Evolutionary conservation across 2,888 invertebrate genomes (phyloP).

Genomic region (Blera fallax): DNA sequence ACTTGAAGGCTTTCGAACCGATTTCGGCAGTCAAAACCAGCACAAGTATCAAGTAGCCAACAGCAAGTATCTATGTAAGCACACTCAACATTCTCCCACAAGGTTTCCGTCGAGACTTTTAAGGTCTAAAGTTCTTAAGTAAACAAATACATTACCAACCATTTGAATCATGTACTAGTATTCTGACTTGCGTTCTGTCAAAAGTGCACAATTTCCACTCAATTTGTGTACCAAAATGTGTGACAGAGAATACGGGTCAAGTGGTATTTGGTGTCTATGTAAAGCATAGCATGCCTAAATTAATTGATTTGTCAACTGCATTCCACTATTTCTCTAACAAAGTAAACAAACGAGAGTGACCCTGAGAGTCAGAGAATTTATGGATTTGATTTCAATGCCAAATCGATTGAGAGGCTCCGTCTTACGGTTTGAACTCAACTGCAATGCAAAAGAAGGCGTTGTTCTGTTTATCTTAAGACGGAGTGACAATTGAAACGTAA

Average conservation of each 20-base stretch:
- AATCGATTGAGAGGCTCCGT: background rate
- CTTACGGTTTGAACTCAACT: background rate
- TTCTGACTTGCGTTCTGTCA: background rate
- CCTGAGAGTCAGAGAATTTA: background rate
- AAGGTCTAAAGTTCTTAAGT: slow-evolving; percentile 11
- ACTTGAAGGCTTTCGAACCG: no score
- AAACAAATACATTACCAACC: slow-evolving; percentile 9
- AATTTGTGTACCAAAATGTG: slow-evolving; percentile 7
- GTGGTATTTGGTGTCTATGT: background rate
- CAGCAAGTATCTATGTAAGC: background rate
- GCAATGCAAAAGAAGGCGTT: slow-evolving; percentile 18
- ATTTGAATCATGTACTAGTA: slow-evolving; percentile 18
- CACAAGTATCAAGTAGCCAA: background rate
- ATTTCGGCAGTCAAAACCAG: background rate
- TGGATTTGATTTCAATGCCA: background rate
- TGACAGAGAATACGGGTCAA: slow-evolving; percentile 35
- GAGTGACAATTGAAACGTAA: slow-evolving; percentile 8
- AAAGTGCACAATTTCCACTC: background rate
- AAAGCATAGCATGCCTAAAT: slow-evolving; percentile 36
- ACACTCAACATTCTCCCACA: background rate
- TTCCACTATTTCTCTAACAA: background rate
- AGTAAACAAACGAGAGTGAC: background rate
- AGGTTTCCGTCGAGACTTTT: slow-evolving; percentile 7
- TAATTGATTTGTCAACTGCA: slow-evolving; percentile 36
- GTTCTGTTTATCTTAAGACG: slow-evolving; percentile 16